Evolutionary conservation across 1,140 invertebrate genomes (phyloP).

Genomic region (Leptinotarsa lineolata): DNA sequence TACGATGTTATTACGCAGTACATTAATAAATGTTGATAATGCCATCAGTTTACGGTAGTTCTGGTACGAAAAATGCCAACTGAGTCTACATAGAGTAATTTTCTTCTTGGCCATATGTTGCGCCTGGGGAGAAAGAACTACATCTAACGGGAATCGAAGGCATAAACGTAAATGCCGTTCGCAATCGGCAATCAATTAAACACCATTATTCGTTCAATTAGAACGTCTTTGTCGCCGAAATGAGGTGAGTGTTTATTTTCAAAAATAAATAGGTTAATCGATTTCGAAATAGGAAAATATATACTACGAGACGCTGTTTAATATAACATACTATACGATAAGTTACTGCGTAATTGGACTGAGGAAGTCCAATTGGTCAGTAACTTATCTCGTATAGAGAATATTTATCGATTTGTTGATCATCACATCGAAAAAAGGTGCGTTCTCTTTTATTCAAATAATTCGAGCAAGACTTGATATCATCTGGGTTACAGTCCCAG

Average conservation of each 20-base stretch:
- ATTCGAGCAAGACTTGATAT: no score
- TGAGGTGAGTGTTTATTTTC: neutral
- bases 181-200: neutral
- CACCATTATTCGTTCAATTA: slow-evolving; percentile 2
- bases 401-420: no score
- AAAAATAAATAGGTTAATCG: no score
- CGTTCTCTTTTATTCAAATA: no score
- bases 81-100: neutral
- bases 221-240: neutral
- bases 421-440: no score
- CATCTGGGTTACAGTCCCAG: no score
- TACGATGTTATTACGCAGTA: neutral
- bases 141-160: neutral
- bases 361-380: no score
- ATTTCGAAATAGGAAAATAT: no score
- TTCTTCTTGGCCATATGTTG: neutral
- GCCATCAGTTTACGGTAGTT: neutral
- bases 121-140: neutral
- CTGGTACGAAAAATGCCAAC: neutral
- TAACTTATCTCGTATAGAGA: no score
- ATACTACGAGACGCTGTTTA: no score
- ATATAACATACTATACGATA: no score
- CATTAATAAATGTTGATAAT: neutral
- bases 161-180: neutral
- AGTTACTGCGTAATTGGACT: no score